phyloP scores from a whole-genome alignment of 2,888 invertebrate genomes.

The Ormyrus pomaceus region DNA sequence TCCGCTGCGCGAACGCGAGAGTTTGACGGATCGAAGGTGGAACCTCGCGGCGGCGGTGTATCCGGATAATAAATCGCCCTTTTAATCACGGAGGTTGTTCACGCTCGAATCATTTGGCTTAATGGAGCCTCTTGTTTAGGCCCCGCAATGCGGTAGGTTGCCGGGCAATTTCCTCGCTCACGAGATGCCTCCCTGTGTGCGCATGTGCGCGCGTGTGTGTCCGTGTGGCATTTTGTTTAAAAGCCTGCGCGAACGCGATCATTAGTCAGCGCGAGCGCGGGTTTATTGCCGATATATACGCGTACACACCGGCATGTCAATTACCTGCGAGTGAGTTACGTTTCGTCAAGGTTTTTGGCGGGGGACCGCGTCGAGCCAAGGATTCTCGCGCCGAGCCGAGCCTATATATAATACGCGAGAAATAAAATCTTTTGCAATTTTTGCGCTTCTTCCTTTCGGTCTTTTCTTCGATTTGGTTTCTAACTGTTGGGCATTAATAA shows the following conservation, averaged over 20 bases:
- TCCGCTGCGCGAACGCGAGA: background rate
- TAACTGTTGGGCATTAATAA: no score
- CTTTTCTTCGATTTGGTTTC: no score
- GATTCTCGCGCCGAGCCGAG: no score
- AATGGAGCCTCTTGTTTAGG: slow-evolving; percentile 54
- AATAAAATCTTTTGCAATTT: no score
- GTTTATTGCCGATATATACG: slow-evolving; percentile 8
- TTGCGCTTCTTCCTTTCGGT: no score
- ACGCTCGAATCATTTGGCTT: slow-evolving; percentile 57
- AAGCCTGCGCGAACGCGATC: slow-evolving; percentile 15
- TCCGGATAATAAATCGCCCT: slow-evolving; percentile 71
- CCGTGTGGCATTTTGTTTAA: slow-evolving; percentile 24
- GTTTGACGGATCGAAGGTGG: slow-evolving; percentile 56
- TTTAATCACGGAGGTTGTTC: slow-evolving; percentile 71
- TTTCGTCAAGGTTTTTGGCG: no score
- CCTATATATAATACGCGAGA: no score
- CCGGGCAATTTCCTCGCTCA: slow-evolving; percentile 28
- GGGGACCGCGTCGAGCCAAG: background rate
- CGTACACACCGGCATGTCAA: background rate
- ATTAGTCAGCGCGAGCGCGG: slow-evolving; percentile 34
- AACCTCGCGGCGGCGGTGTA: slow-evolving; percentile 43
- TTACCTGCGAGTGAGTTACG: no score
- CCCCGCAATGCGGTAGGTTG: slow-evolving; percentile 46
- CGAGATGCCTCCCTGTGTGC: background rate
- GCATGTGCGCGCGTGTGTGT: background rate